These are phyloP conservation scores for Hemichromis elongatus DNA, from an alignment of 2,113 vertebrate genomes.

Conservation along the genomic window DNA sequence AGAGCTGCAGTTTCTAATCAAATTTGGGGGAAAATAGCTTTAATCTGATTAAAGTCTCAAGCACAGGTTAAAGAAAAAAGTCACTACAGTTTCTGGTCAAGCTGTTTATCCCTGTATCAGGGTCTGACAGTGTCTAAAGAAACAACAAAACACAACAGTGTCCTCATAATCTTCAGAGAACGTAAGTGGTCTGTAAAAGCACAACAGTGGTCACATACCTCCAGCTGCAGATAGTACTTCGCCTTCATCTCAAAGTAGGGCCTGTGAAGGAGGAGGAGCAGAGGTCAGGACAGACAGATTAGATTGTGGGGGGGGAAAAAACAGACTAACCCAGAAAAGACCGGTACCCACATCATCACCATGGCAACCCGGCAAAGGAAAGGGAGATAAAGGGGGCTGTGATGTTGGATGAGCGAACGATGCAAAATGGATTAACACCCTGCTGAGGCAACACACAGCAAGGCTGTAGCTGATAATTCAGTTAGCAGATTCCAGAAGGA, in stretches of 20 bases:
- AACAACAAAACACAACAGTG: background rate
- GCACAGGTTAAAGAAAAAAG: background rate
- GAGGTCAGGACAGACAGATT: background rate
- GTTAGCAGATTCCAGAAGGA: background rate
- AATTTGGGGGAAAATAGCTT: background rate
- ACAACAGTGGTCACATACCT: constrained; percentile 72
- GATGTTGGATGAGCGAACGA: constrained; percentile 13
- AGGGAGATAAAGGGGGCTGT: background rate
- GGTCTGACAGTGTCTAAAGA: background rate
- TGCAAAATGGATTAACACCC: constrained; percentile 24
- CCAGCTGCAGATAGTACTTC: constrained; percentile 92
- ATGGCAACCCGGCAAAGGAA: constrained; percentile 49
- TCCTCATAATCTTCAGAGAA: background rate
- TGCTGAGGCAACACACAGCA: constrained; percentile 9
- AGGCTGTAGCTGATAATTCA: background rate
- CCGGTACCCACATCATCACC: constrained; percentile 34
- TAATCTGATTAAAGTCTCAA: background rate
- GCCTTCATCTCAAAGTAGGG: constrained; percentile 98
- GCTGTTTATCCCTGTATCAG: background rate
- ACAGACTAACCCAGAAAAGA: constrained; percentile 41
- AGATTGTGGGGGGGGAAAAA: background rate
- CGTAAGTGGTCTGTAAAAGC: background rate
- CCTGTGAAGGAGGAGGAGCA: constrained; percentile 64
- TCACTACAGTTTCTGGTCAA: background rate
- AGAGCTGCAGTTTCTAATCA: background rate